Percentiles rank a stretch among this genome's conserved stretches.
phyloP scores from a whole-genome alignment of 2,113 vertebrate genomes.

The Forbesichthys papilliferus region DNA sequence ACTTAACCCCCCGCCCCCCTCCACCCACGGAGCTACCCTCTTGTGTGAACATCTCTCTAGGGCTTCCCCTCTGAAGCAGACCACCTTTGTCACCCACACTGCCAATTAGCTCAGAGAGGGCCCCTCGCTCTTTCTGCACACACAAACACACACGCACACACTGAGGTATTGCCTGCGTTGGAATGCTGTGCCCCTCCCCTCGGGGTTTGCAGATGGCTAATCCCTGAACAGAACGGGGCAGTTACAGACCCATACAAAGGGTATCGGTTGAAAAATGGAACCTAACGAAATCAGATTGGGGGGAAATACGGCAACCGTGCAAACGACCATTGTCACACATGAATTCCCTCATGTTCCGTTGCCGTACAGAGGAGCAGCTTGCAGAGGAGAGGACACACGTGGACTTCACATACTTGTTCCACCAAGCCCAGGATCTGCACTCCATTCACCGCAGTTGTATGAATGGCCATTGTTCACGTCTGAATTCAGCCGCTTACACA shows the following conservation, averaged over 20 bases:
- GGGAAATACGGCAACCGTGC: background rate
- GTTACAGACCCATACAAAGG: conserved; percentile 42
- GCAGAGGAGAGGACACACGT: conserved; percentile 8
- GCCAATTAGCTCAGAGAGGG: conserved; percentile 82
- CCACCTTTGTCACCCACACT: conserved; percentile 83
- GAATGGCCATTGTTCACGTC: conserved; percentile 67
- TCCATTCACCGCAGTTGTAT: conserved; percentile 61
- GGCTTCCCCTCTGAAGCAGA: conserved; percentile 78
- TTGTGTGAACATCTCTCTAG: conserved; percentile 64
- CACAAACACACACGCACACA: conserved; percentile 66
- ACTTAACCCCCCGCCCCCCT: conserved; percentile 58
- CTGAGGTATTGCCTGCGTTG: conserved; percentile 56
- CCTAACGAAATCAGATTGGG: too few species aligned
- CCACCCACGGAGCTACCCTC: conserved; percentile 57
- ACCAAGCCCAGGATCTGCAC: conserved; percentile 41
- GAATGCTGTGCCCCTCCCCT: conserved; percentile 68
- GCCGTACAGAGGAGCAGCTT: background rate
- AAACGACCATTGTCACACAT: too few species aligned
- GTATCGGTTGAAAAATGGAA: conserved; percentile 7
- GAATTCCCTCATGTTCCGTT: too few species aligned
- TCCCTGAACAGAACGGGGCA: conserved; percentile 47
- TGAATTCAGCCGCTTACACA: conserved; percentile 61
- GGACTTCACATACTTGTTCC: conserved; percentile 49
- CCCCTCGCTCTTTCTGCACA: conserved; percentile 70
- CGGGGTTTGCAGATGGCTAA: conserved; percentile 66